These are phyloP conservation scores for Actinostola sp. DNA, from an alignment of 92 coral and sea anemone species.

Conservation along the genomic window DNA sequence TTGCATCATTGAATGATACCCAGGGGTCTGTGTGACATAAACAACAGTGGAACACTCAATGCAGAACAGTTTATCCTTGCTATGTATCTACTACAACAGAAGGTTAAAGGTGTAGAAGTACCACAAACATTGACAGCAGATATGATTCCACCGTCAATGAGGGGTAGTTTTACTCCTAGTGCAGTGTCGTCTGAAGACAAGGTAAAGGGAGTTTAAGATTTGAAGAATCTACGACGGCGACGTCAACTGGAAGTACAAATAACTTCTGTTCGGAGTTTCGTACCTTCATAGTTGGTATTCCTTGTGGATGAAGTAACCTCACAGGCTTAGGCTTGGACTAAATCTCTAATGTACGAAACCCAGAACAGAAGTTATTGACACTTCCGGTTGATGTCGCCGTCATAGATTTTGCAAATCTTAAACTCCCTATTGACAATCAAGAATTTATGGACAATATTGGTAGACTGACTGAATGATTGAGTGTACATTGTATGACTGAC, in stretches of 20 bases:
- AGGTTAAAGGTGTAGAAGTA: conserved; percentile 92
- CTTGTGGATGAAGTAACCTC: too few species aligned
- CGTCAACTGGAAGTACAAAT: neutral
- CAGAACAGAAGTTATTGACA: too few species aligned
- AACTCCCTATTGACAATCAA: too few species aligned
- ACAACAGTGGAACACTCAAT: conserved; percentile 88
- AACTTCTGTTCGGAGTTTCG: too few species aligned
- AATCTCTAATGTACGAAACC: too few species aligned
- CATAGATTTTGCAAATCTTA: too few species aligned
- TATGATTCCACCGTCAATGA: conserved; percentile 97
- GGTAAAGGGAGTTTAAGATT: conserved; percentile 33
- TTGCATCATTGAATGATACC: neutral
- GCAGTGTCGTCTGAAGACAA: conserved; percentile 74
- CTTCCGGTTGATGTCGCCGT: too few species aligned
- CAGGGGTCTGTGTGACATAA: conserved; percentile 95
- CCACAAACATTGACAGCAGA: conserved; percentile 87
- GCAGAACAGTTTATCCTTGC: conserved; percentile 96
- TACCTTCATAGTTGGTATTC: too few species aligned
- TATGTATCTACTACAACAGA: conserved; percentile 89
- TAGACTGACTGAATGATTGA: neutral
- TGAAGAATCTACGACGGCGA: neutral
- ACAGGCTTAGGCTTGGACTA: too few species aligned
- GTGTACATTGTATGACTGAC: neutral
- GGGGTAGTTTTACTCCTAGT: conserved; percentile 54
- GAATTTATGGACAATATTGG: too few species aligned